Evolutionary conservation across 2,888 invertebrate genomes (phyloP).

Genomic region (Ophion slaviceki): DNA sequence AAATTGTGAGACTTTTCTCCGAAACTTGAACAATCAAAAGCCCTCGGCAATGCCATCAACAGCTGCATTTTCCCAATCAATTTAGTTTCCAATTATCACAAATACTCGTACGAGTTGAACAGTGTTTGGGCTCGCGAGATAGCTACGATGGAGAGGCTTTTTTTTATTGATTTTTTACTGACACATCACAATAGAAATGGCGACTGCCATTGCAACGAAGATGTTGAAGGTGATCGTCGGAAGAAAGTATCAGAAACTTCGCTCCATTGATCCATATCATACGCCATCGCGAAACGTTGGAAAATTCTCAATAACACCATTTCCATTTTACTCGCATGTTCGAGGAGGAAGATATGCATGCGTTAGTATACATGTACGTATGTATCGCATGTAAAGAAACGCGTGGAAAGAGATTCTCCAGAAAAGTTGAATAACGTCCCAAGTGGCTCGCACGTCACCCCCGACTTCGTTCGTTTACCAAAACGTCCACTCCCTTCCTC

Average conservation of each 20-base stretch:
- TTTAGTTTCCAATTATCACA: too few species aligned
- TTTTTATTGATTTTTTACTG: not conserved
- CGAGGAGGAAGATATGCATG: constrained; percentile 2
- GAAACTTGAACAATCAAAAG: not conserved
- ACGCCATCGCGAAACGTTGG: constrained; percentile 4
- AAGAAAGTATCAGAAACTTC: not conserved
- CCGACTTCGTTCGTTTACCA: constrained; percentile 18
- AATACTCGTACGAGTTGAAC: not conserved
- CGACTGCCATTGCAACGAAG: not conserved
- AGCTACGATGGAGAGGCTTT: not conserved
- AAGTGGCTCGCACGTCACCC: constrained; percentile 16
- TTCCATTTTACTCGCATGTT: not conserved
- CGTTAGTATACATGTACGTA: not conserved
- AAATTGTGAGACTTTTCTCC: not conserved
- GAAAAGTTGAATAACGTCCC: constrained; percentile 19
- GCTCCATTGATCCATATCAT: constrained; percentile 12
- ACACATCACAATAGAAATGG: constrained; percentile 18
- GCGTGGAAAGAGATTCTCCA: not conserved
- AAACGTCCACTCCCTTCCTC: constrained; percentile 3
- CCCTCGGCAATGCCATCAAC: not conserved
- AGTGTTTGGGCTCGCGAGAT: not conserved
- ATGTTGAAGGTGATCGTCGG: not conserved
- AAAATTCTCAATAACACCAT: constrained; percentile 1
- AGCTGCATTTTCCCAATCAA: too few species aligned
- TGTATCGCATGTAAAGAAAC: not conserved